Percentiles rank a stretch among this genome's conserved stretches.
Evolutionary conservation across 1,140 invertebrate species (phyloP).

Genomic region (Medauroidea extradentata): DNA sequence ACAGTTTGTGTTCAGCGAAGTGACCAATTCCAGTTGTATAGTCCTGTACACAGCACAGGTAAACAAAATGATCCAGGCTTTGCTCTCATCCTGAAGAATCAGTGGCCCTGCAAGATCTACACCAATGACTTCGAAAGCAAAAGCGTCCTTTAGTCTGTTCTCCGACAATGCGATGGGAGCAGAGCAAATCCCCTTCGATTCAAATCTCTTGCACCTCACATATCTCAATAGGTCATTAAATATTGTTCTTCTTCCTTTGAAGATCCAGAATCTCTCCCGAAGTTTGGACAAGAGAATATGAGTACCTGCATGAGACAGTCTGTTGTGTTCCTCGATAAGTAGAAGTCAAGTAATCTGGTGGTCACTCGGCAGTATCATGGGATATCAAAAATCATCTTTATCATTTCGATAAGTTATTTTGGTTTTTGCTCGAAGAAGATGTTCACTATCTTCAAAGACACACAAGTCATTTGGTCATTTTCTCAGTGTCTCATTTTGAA

Average conservation of each 20-base stretch:
- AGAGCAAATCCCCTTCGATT: conserved; percentile 22
- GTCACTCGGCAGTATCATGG: conserved; percentile 16
- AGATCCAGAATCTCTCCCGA: conserved; percentile 32
- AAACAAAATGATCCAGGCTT: conserved; percentile 37
- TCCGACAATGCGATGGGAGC: conserved; percentile 22
- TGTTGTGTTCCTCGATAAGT: conserved; percentile 9
- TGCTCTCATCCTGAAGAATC: conserved; percentile 21
- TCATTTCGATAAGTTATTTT: conserved; percentile 1
- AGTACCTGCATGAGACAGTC: conserved; percentile 12
- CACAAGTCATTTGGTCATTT: neutral
- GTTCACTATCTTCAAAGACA: neutral
- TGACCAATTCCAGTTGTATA: conserved; percentile 37
- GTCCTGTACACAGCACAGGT: conserved; percentile 36
- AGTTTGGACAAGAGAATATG: conserved; percentile 11
- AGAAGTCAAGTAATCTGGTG: conserved; percentile 7
- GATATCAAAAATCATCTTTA: conserved; percentile 7
- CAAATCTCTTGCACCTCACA: conserved; percentile 27
- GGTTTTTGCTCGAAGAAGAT: neutral
- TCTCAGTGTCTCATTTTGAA: conserved; percentile 7
- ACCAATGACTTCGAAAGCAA: conserved; percentile 21
- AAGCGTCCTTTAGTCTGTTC: conserved; percentile 22
- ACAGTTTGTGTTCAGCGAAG: conserved; percentile 25
- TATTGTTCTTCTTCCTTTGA: conserved; percentile 24
- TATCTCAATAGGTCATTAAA: conserved; percentile 27
- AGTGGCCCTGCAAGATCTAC: conserved; percentile 35